These are phyloP conservation scores for Xestobium rufovillosum DNA, from an alignment of 2,888 invertebrate genomes.

Conservation along the genomic window DNA sequence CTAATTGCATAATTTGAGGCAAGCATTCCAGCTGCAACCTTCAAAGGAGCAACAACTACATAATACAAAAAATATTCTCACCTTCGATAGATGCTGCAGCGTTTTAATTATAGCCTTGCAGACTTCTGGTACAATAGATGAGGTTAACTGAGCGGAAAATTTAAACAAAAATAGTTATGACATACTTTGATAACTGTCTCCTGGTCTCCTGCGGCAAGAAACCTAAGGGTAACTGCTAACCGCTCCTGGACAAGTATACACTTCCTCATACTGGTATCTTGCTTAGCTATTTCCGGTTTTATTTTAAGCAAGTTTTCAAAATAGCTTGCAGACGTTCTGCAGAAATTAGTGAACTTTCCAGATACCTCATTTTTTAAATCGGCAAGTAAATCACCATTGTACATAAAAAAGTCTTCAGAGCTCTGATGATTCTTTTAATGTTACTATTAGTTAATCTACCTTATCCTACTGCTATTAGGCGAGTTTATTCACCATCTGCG, in stretches of 20 bases:
- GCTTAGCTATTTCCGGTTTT: constrained; percentile 29
- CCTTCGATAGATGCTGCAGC: too few species aligned
- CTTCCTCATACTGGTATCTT: constrained; percentile 26
- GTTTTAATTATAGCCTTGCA: constrained; percentile 25
- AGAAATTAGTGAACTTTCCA: constrained; percentile 30
- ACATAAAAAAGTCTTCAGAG: too few species aligned
- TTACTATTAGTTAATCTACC: too few species aligned
- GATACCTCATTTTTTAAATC: not conserved
- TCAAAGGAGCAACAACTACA: too few species aligned
- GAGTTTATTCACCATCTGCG: too few species aligned
- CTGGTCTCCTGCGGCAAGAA: constrained; percentile 24
- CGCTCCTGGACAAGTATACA: constrained; percentile 28
- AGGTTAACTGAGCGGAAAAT: constrained; percentile 26
- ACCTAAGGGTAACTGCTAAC: constrained; percentile 29
- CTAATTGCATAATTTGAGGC: too few species aligned
- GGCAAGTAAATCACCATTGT: not conserved
- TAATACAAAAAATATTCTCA: too few species aligned
- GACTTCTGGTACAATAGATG: constrained; percentile 28
- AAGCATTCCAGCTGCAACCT: too few species aligned
- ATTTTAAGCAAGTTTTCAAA: constrained; percentile 31
- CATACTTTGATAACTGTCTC: constrained; percentile 15
- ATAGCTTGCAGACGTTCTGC: constrained; percentile 26
- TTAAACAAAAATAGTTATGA: constrained; percentile 26
- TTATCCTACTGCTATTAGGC: too few species aligned
- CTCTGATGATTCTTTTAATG: too few species aligned